Conservation (phyloP, 2,888 invertebrate genomes). For the Cataglyphis rosenhaueri region DNA sequence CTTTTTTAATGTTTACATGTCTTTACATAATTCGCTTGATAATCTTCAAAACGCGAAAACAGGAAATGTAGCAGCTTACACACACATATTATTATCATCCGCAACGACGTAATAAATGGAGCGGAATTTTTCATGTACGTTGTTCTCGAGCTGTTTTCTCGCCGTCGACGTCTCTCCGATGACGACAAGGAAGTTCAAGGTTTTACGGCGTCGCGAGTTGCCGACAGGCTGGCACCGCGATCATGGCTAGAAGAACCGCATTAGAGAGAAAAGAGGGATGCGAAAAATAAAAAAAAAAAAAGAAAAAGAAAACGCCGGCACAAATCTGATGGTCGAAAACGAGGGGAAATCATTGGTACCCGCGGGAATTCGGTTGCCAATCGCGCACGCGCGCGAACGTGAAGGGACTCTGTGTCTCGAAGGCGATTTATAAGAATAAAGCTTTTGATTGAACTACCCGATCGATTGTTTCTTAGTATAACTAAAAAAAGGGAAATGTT, state of each 20-base stretch:
- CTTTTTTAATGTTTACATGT: neutral
- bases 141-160: constrained; percentile 41
- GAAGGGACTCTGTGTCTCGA: constrained; percentile 24
- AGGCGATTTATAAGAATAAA: constrained; percentile 58
- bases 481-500: neutral
- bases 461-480: neutral
- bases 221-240: constrained; percentile 54
- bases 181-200: constrained; percentile 70
- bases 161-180: constrained; percentile 46
- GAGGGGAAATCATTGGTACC: constrained; percentile 35
- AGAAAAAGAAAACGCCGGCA: neutral
- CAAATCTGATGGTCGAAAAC: constrained; percentile 34
- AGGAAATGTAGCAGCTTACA: constrained; percentile 13
- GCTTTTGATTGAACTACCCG: constrained; percentile 46
- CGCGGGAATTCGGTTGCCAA: constrained; percentile 41
- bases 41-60: constrained; percentile 17
- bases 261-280: constrained; percentile 39
- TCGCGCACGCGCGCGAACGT: constrained; percentile 2
- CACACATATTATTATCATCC: constrained; percentile 12
- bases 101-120: constrained; percentile 2
- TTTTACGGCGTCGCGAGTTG: constrained; percentile 62
- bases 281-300: constrained; percentile 25
- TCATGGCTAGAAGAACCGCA: neutral
- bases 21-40: neutral
- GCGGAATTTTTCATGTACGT: constrained; percentile 15